Conservation (phyloP, 1,140 invertebrate genomes). For the Drosophila albomicans region DNA sequence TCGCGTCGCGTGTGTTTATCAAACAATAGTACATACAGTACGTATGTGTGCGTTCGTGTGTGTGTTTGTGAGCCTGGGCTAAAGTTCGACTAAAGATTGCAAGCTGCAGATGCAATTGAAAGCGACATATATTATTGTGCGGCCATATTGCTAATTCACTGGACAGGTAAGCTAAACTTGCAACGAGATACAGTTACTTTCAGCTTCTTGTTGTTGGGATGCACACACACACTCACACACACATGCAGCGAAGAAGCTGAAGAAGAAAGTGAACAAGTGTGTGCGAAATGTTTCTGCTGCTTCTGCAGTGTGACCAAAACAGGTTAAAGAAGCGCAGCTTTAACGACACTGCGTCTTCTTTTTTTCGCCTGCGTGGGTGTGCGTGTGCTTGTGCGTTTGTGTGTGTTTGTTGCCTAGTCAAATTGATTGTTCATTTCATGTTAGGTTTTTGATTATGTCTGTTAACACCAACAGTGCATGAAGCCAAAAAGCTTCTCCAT, state of each 20-base stretch:
- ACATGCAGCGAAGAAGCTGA: constrained; percentile 34
- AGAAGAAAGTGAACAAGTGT: constrained; percentile 81
- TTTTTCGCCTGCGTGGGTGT: constrained; percentile 34
- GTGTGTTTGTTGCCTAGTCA: constrained; percentile 30
- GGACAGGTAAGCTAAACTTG: constrained; percentile 55
- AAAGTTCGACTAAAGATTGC: constrained; percentile 49
- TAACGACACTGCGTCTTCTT: not conserved
- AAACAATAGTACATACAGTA: not conserved
- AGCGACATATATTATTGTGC: constrained; percentile 61
- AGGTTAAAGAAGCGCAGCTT: not conserved
- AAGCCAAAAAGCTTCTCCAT: constrained; percentile 20
- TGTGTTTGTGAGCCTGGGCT: constrained; percentile 52
- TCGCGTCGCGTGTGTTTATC: constrained; percentile 37
- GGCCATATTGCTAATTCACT: constrained; percentile 59
- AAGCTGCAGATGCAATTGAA: constrained; percentile 64
- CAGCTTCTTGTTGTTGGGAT: constrained; percentile 41
- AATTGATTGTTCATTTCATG: constrained; percentile 60
- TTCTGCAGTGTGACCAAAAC: constrained; percentile 16
- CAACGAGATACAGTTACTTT: constrained; percentile 68
- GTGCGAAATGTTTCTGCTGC: constrained; percentile 70
- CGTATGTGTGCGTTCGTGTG: constrained; percentile 5
- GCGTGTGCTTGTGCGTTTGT: constrained; percentile 19
- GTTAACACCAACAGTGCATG: constrained; percentile 62
- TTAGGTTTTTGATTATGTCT: constrained; percentile 58
- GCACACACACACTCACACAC: constrained; percentile 32